Conservation (phyloP, 2,797 vertebrate species). For the Anguilla megastoma region DNA sequence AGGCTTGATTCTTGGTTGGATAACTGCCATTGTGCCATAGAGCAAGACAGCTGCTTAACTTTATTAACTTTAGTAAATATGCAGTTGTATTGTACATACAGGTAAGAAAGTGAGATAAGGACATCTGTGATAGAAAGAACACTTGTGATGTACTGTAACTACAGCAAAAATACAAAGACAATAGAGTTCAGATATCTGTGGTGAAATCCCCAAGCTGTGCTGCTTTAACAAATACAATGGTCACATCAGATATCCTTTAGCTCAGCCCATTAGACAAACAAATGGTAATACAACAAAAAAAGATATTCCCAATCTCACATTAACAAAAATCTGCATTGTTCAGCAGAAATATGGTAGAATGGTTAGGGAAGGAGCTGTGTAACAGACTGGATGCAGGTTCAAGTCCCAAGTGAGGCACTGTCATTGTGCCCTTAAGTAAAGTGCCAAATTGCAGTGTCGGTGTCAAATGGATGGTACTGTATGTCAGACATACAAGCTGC, state of each 20-base stretch:
- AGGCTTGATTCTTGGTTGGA: background rate
- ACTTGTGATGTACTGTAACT: background rate
- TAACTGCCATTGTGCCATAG: background rate
- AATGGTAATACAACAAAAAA: background rate
- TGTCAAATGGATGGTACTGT: too few species aligned
- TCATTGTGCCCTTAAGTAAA: too few species aligned
- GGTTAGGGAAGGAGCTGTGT: too few species aligned
- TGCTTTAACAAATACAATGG: background rate
- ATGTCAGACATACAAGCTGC: too few species aligned
- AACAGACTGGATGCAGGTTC: too few species aligned
- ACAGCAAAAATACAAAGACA: background rate
- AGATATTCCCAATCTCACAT: background rate
- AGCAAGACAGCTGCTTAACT: background rate
- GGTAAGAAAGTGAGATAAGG: background rate
- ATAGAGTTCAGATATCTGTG: background rate
- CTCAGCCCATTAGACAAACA: background rate
- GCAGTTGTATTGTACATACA: background rate
- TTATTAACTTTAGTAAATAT: background rate
- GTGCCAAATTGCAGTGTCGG: too few species aligned
- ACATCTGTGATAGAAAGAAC: background rate
- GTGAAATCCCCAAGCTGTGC: too few species aligned
- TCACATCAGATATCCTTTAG: background rate
- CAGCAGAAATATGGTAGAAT: too few species aligned
- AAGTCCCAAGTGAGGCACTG: too few species aligned
- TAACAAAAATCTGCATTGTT: background rate